Base-by-base conservation (phyloP, 2,797 vertebrate species). In the Acridotheres tristis region DNA sequence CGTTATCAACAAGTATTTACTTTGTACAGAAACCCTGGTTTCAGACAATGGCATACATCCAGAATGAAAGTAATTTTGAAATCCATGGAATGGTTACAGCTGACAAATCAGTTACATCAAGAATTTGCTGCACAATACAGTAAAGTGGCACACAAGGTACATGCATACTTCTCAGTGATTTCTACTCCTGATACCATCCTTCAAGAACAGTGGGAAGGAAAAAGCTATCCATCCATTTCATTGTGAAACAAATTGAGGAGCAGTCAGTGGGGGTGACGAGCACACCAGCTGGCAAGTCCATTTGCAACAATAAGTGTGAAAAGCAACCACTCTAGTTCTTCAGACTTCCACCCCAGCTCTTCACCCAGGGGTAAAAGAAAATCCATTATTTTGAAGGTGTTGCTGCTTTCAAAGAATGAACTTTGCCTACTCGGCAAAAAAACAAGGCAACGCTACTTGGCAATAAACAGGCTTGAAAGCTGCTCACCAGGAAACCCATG, bases 31-130 rank as follows among this genome's bases (percentile, higher is more conserved):
- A 61, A 29, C 5, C 1, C 2, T 61, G 43, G 18, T 38, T 73
- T 63, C 75, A 76, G 47, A 21, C 36, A 71, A 34, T 0, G 1
- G 16, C 4, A 7, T 5, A 45, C 0, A 2, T 61, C 58, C 65
- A 91, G 30, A 63, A 69, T 4, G 10, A 32, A 85, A 81, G 11
- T 11, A 27, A 62, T 40, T 90, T 58, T 54, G 43, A 78, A 90
- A 90, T 51, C n/a, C 45, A 59, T 11, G 22, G 13, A 17, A 32
- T 65, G n/a, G 38, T 62, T 88, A 71, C 7, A 85, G 47, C 27
- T 53, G 50, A 58, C 42, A 67, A 48, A 65, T n/a, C 15, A 42
- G 29, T 47, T 77, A 11, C 1, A 34, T 26, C 50, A 72, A 40
- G 16, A 38, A 23, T 54, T 57, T 54, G 11, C n/a, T 5, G 5